Evolutionary conservation across 2,113 vertebrate genomes (phyloP).

Genomic region (Phrynocephalus versicolor): DNA sequence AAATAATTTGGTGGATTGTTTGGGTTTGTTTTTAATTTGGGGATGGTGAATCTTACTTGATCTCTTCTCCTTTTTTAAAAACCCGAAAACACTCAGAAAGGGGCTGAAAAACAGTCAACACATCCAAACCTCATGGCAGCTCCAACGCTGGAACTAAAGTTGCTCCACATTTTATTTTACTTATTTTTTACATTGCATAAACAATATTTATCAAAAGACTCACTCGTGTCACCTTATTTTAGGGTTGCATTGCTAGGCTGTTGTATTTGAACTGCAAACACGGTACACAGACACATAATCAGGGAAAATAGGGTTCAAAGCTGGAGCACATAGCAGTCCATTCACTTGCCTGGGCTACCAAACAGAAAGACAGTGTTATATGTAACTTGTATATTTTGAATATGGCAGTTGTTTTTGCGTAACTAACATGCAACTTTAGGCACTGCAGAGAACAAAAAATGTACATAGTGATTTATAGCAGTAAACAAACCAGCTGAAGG

Average conservation of each 20-base stretch:
- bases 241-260: conserved; percentile 73
- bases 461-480: conserved; percentile 22
- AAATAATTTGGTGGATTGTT: conserved; percentile 14
- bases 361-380: conserved; percentile 63
- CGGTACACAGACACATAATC: conserved; percentile 16
- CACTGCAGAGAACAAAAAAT: conserved; percentile 50
- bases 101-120: conserved; percentile 18
- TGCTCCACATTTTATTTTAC: conserved; percentile 50
- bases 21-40: background rate
- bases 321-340: conserved; percentile 72
- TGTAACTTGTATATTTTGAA: conserved; percentile 79
- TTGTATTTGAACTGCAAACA: conserved; percentile 66
- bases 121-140: conserved; percentile 67
- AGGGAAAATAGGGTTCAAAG: conserved; percentile 50
- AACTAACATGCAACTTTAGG: conserved; percentile 48
- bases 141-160: conserved; percentile 51
- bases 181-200: conserved; percentile 61
- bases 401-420: conserved; percentile 77
- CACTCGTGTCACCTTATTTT: conserved; percentile 76
- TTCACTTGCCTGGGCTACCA: conserved; percentile 81
- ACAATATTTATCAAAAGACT: conserved; percentile 56
- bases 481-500: conserved; percentile 37
- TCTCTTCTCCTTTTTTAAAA: background rate
- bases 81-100: conserved; percentile 52
- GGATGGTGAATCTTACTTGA: conserved; percentile 16